A percentile compares a stretch with the other conserved stretches of the same genome.
phyloP scores from a whole-genome alignment of 2,797 vertebrate genomes.

The Xyrichtys novacula region DNA sequence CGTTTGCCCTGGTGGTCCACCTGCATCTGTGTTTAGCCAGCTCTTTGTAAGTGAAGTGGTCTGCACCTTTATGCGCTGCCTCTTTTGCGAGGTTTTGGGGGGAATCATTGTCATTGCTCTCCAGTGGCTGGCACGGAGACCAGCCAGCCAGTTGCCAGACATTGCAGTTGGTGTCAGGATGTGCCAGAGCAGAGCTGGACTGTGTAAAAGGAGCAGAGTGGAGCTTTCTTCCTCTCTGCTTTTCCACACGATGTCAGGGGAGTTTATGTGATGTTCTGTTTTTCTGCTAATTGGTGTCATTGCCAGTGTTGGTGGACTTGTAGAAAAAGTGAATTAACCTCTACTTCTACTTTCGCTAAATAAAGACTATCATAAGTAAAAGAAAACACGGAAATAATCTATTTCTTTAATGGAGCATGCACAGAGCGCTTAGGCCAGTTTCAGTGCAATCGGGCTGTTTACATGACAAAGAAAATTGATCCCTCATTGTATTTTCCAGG shows the following conservation, averaged over 20 bases:
- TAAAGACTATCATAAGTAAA: neutral
- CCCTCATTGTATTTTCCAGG: too few species aligned
- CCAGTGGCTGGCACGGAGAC: conserved; percentile 50
- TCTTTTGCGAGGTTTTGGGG: conserved; percentile 24
- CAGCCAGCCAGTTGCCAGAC: conserved; percentile 39
- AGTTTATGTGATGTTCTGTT: conserved; percentile 13
- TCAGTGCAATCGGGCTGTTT: too few species aligned
- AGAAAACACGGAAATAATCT: too few species aligned
- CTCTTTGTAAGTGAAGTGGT: conserved; percentile 50
- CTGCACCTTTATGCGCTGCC: conserved; percentile 14
- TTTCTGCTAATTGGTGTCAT: conserved; percentile 17
- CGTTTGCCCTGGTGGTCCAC: too few species aligned
- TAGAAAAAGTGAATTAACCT: too few species aligned
- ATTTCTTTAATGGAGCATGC: too few species aligned
- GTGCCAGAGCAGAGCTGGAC: conserved; percentile 35
- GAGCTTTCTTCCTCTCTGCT: conserved; percentile 25
- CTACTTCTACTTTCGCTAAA: too few species aligned
- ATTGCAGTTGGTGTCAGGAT: conserved; percentile 39
- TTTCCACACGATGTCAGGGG: conserved; percentile 1
- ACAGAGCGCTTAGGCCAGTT: too few species aligned
- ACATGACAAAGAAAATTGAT: too few species aligned
- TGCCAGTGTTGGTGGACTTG: neutral
- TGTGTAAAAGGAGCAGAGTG: conserved; percentile 10
- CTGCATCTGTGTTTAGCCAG: conserved; percentile 34
- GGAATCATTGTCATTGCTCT: conserved; percentile 31